Evolutionary conservation across 37 sponge, comb jelly and placozoan species (phyloP), one percentile per base, ranked within the genome.

Genomic region (Amphimedon queenslandica): DNA sequence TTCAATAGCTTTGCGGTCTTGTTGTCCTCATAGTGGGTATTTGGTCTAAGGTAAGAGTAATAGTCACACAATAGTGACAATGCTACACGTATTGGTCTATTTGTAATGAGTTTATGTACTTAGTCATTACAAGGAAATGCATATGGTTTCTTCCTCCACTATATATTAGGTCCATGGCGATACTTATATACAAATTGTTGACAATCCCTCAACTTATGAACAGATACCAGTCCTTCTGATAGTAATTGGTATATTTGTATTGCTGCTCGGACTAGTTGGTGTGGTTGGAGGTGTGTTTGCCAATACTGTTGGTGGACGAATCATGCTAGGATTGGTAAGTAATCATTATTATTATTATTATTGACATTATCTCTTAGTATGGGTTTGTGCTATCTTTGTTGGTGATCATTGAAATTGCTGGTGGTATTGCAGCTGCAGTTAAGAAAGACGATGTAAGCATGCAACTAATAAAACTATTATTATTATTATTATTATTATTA

Each of bases 391-490:
- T 86, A 16, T 53, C 57, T 37, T 57, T 86, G 27, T 42, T 86
- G 27, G 77, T 86, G n/a, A 64, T 86, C 56, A 56, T 55, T 69
- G 81, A 80, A 47, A 71, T 86, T 32, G 71, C 81, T 55, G 81
- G 71, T 35, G 87, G 87, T 10, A 86, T 86, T 32, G 81, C 87
- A 41, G 87, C 87, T 35, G 81, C 39, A 34, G 81, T 80, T 1
- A n/a, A 37, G 64, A 80, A 43, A 47, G 32, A 64, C 38, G 64
- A 71, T 64, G 55, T 47, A 18, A 18, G 53, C 13, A 47, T 47
- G 8, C 53, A 18, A 18, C 13, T 13, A 47, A 47, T 47, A 47
- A 18, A 47, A 47, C 13, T 47, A 47, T 47, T 18, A 47, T 47
- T 47, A 47, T 73, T 33, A 6, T 34, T 73, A 11, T 57, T 23